Evolutionary conservation across 2,113 vertebrate genomes (phyloP).

Genomic region (Siniperca knerii): DNA sequence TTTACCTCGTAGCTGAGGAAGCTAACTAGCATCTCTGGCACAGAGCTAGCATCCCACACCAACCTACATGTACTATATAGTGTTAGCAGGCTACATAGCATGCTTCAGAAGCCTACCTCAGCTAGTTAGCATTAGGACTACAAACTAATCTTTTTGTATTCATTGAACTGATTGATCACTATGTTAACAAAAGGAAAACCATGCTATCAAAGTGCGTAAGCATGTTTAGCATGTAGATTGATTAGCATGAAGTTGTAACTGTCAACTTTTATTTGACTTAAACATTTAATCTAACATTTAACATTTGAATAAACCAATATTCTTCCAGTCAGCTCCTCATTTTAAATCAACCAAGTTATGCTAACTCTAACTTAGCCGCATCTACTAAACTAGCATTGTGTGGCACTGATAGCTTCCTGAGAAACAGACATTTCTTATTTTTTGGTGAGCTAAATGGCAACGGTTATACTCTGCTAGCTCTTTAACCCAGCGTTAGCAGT

Average conservation of each 20-base stretch:
- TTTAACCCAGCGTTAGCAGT: not conserved
- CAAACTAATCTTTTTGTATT: not conserved
- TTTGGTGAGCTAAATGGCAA: not conserved
- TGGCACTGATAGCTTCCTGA: not conserved
- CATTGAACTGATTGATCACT: not conserved
- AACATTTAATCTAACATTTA: too few relatives aligned
- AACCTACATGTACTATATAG: not conserved
- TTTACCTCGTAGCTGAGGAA: not conserved
- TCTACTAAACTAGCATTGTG: not conserved
- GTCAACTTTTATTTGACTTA: too few relatives aligned
- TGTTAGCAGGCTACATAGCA: not conserved
- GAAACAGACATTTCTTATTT: not conserved
- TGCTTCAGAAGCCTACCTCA: not conserved
- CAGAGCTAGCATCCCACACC: too few relatives aligned
- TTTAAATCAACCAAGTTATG: too few relatives aligned
- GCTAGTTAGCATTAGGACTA: not conserved
- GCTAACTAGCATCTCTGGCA: not conserved
- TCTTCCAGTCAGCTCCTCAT: too few relatives aligned
- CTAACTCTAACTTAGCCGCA: not conserved
- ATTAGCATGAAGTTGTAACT: not conserved
- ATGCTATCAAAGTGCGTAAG: too few relatives aligned
- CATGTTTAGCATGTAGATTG: not conserved
- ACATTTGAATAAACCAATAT: too few relatives aligned
- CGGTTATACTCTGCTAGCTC: not conserved
- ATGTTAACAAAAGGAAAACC: not conserved